These are phyloP conservation scores for Indri indri DNA, from an alignment of 2,113 vertebrate species.

Conservation along the genomic window DNA sequence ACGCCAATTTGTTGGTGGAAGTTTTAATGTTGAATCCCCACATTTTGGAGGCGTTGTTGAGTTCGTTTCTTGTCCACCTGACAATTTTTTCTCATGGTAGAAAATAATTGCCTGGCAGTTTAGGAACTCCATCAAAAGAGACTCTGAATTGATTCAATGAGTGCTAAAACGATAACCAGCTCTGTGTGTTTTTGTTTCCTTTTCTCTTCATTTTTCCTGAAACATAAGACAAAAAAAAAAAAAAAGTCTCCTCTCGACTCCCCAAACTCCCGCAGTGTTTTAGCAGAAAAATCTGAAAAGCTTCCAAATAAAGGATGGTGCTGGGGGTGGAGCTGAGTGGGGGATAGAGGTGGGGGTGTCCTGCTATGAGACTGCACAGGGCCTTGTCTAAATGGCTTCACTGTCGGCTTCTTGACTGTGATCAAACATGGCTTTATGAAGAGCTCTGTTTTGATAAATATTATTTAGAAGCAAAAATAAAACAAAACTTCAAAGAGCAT, in stretches of 20 bases:
- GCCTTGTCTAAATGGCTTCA: neutral
- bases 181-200: neutral
- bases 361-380: accelerated
- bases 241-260: neutral
- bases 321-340: neutral
- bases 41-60: neutral
- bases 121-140: neutral
- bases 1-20: neutral
- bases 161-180: neutral
- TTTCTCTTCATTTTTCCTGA: neutral
- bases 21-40: neutral
- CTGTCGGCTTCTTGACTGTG: neutral
- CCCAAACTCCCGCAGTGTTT: neutral
- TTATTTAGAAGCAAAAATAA: neutral
- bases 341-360: neutral
- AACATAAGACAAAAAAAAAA: neutral
- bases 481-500: neutral
- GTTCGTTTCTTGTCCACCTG: neutral
- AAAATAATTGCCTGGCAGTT: neutral
- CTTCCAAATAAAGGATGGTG: neutral
- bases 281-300: neutral
- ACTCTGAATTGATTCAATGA: neutral
- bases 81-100: neutral
- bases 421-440: neutral
- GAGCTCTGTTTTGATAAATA: neutral